Conservation (phyloP, 1,140 invertebrate species). For the Heliconius eleuchia region DNA sequence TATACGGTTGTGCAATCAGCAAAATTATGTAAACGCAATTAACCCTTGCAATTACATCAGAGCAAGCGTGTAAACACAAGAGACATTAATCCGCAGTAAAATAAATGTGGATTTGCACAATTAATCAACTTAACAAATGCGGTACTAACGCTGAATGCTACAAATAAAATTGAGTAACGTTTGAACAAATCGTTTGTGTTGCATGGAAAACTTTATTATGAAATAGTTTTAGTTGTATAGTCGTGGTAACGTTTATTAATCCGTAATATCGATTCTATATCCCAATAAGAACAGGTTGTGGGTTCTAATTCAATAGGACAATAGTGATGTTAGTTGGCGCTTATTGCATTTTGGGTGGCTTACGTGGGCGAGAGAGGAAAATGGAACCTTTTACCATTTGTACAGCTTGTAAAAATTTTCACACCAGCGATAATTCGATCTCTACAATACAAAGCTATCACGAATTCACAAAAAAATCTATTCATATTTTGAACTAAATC, state of each 20-base stretch:
- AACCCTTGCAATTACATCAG: conserved; percentile 26
- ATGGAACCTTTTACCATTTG: too few species aligned
- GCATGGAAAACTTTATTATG: not conserved
- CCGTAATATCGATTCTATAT: too few species aligned
- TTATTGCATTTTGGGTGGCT: too few species aligned
- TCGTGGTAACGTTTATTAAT: not conserved
- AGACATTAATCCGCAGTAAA: conserved; percentile 21
- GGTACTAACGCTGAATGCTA: not conserved
- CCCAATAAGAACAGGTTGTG: too few species aligned
- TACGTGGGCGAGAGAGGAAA: too few species aligned
- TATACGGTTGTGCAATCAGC: conserved; percentile 5
- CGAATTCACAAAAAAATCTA: too few species aligned
- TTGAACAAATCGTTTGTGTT: not conserved
- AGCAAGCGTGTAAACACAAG: conserved; percentile 9
- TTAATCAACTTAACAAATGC: conserved; percentile 26
- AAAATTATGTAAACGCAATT: conserved; percentile 25
- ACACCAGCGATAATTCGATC: too few species aligned
- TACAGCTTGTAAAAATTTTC: too few species aligned
- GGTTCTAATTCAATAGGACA: too few species aligned
- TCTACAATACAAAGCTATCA: too few species aligned
- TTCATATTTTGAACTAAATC: too few species aligned
- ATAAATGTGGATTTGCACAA: conserved; percentile 20
- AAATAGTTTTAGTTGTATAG: not conserved
- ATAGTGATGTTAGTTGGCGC: too few species aligned
- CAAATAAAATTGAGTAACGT: not conserved